Base-by-base conservation (phyloP, 2,888 invertebrate genomes). In the Acronicta alni region DNA sequence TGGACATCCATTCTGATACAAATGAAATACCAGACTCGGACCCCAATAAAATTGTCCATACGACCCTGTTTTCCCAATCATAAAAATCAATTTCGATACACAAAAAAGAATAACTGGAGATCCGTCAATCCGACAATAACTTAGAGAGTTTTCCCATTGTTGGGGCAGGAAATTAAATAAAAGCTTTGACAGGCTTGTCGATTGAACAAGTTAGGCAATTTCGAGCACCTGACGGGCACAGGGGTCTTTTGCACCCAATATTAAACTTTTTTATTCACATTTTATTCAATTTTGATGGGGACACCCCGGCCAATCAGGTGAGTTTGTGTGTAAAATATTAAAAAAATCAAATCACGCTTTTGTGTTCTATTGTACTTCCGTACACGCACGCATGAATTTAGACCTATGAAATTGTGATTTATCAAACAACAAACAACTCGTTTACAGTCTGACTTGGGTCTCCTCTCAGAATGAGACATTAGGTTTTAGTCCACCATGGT, bases 151-250 rank as follows among this genome's bases (percentile, higher is more conserved):
- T 52, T 56, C 18, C 46, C 32, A 47, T 44, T 45, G 45, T 52
- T 45, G 54, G 47, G 43, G 32, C 64, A 72, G 68, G 73, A 73
- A 60, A 76, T 76, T 67, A 60, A 75, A 73, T 75, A 71, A 70
- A 60, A 60, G 70, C 54, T 59, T 32, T 58, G 54, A 64, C 57
- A 62, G 45, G 16, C 38, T 54, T 55, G 62, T 46, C 71, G 67
- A 68, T 54, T 37, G 75, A 48, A 63, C 63, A 70, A 70, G 70
- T 67, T 59, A 59, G 62, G 63, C 69, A 75, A 76, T 73, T 67
- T 57, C 70, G 57, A 45, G 48, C 53, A 67, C 64, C 67, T 75
- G 73, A 48, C 63, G 39, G 15, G 42, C 37, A 41, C 51, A 59
- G 43, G 49, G 56, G 52, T 38, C 45, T 26, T 45, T 20, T 46